These are phyloP conservation scores for Heterotis niloticus DNA, from an alignment of 2,113 vertebrate genomes.

Conservation along the genomic window DNA sequence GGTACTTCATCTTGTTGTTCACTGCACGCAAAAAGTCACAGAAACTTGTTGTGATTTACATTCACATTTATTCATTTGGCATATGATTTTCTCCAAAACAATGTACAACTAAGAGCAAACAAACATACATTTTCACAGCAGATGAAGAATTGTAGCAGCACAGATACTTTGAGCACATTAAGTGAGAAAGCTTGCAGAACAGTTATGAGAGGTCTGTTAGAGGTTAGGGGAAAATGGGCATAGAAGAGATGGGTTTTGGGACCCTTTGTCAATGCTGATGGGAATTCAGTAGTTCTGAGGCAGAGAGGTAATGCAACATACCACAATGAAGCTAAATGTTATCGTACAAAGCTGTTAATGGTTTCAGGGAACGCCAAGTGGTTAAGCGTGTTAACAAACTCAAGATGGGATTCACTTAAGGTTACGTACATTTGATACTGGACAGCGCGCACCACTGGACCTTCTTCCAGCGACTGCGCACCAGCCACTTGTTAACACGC, in stretches of 20 bases:
- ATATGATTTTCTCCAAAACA: neutral
- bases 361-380: neutral
- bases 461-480: conserved; percentile 95
- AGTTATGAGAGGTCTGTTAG: no score
- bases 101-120: neutral
- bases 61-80: no score
- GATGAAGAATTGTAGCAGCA: neutral
- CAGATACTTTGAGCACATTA: neutral
- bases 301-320: no score
- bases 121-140: neutral
- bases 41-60: neutral
- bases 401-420: neutral
- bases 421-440: conserved; percentile 87
- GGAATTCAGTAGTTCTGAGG: no score
- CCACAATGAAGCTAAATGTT: no score
- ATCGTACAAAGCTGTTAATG: no score
- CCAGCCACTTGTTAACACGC: conserved; percentile 90
- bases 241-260: no score
- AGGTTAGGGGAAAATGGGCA: no score
- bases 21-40: conserved; percentile 62
- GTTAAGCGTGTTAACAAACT: neutral
- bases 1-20: conserved; percentile 91
- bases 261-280: no score
- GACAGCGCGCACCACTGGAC: conserved; percentile 93
- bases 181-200: neutral